phyloP scores from a whole-genome alignment of 30 jellyfish, hydroid and myxozoan species.

The Pelagia noctiluca region DNA sequence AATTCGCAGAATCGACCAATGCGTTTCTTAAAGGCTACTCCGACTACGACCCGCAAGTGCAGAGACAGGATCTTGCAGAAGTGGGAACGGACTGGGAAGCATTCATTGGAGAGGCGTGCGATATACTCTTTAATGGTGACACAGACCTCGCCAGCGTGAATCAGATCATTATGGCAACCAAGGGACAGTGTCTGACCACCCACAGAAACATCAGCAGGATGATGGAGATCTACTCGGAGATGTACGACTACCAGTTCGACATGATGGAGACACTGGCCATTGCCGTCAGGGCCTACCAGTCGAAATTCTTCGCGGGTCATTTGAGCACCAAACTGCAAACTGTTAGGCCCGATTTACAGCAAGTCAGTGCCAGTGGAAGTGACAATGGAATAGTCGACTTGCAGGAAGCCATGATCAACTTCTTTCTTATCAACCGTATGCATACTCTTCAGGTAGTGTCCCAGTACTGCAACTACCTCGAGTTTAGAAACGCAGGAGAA shows the following conservation, averaged over 20 bases:
- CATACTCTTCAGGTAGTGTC: constrained; percentile 26
- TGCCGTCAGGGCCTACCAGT: constrained; percentile 30
- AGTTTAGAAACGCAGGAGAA: constrained; percentile 51
- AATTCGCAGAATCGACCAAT: background rate
- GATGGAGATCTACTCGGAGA: constrained; percentile 43
- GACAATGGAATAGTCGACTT: constrained; percentile 14
- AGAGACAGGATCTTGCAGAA: constrained; percentile 40
- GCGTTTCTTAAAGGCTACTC: constrained; percentile 10
- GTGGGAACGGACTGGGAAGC: constrained; percentile 49
- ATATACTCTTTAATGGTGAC: constrained; percentile 32
- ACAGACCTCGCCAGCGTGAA: constrained; percentile 42
- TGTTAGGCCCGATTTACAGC: constrained; percentile 10
- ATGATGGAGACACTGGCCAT: constrained; percentile 71
- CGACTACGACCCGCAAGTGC: constrained; percentile 63
- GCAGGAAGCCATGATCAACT: constrained; percentile 4
- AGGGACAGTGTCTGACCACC: constrained; percentile 47
- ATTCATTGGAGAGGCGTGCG: constrained; percentile 58
- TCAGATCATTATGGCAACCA: background rate
- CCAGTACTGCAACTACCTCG: constrained; percentile 50
- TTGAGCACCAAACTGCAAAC: constrained; percentile 6
- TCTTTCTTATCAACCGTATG: constrained; percentile 19
- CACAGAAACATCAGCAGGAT: constrained; percentile 17
- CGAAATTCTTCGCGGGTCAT: constrained; percentile 11
- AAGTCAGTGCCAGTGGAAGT: constrained; percentile 3
- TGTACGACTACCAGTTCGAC: constrained; percentile 62